Base-by-base conservation (phyloP, 2,888 invertebrate genomes). In the Seira musarum region DNA sequence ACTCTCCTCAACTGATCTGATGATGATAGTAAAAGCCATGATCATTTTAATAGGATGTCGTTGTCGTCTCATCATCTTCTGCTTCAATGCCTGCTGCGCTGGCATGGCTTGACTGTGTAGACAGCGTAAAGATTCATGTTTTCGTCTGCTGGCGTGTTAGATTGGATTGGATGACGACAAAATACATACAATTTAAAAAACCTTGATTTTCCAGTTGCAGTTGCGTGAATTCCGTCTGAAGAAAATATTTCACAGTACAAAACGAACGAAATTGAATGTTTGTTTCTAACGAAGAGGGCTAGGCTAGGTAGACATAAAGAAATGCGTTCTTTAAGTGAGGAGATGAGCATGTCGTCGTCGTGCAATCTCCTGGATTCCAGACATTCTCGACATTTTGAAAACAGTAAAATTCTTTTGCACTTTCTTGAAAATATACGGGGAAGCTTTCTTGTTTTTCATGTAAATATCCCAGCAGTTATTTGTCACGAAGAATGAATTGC, bases 291-390 rank as follows among this genome's bases (percentile, higher is more conserved):
- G 21, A 46, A 17, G 53, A 68, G 24, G 24, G 57, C 53, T 57
- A 73, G 24, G 66, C 3, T 15, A 67, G 46, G n/a, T 22, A 25
- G 67, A 67, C 24, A 15, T 24, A 49, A 35, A 21, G 19, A 1
- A 15, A 19, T 10, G 5, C 40, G 49, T 46, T 66, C 35, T 46
- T 46, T 22, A 66, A 73, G 66, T 57, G 66, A 73, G 57, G 53
- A n/a, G n/a, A n/a, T n/a, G n/a, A 67, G 61, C 21, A 61, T 61
- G 68, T 6, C n/a, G 63, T 53, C 64, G 5, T 72, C 60, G 46
- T 67, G 67, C 72, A 72, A 71, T 65, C 78, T n/a, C n/a, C n/a
- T 61, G 78, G 72, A 78, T 78, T 78, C 78, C 78, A 61, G 71
- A 67, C 46, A 78, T 78, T 78, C 72, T 78, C 70, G 46, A 22